Base-by-base conservation (phyloP, 2,113 vertebrate species). In the Indri indri region DNA sequence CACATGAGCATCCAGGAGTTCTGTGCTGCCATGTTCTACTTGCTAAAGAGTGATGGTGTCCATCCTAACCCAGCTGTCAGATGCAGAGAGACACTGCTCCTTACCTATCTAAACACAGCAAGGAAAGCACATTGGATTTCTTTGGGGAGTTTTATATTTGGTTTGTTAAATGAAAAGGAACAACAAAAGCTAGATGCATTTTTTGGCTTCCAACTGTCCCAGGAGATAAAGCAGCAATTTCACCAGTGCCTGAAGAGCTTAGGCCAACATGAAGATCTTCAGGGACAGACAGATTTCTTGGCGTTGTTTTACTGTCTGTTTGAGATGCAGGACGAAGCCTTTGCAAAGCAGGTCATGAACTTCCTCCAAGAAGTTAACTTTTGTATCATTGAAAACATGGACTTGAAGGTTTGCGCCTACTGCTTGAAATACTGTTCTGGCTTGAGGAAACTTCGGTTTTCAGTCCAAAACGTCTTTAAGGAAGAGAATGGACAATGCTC, bases 1-100 rank as follows among this genome's bases (percentile, higher is more conserved):
- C 97, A 98, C 57, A 1, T 18, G 0, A 89, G 86, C 4, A 0
- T 98, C 45, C 98, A 98, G 80, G 96, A 98, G 86, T 83, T 98
- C 73, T 98, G 97, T 42, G 95, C 97, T 0, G 98, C 97, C 27
- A 7, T 94, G 27, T 96, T 96, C 81, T 96, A 96, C 10, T 37
- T 95, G 3, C 12, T 96, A 0, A 77, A 32, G 59, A 30, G 6
- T 6, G 57, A 25, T 18, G 0, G 0, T 0, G 22, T 40, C 30
- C 94, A 80, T 17, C 73, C 50, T 0, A 27, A 37, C 45, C 61
- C 59, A 2, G 74, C 63, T 0, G 37, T 89, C 4, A 27, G 0
- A 9, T 1, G 16, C 6, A 1, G 8, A 0, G 5, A 40, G 63
- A 5, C 23, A 0, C n/a, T 89, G 18, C 42, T 95, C 2, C 2